Evolutionary conservation across 2,797 vertebrate genomes (phyloP).

Genomic region (Remorina albescens): DNA sequence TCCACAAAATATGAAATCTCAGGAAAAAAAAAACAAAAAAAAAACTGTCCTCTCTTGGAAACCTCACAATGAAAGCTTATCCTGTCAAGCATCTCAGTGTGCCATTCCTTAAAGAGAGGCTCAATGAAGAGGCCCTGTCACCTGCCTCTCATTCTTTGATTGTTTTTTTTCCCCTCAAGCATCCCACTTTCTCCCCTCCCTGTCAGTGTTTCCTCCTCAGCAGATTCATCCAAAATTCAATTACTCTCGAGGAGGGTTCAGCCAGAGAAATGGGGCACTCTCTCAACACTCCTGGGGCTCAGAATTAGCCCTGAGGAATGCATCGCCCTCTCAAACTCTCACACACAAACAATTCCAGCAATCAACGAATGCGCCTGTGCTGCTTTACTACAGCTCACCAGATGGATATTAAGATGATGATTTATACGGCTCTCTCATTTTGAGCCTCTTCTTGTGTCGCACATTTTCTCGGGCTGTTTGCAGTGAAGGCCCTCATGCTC

Average conservation of each 20-base stretch:
- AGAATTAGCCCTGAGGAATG: conserved; percentile 55
- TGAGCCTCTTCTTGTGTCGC: conserved; percentile 18
- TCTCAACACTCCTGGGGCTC: conserved; percentile 48
- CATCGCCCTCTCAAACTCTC: conserved; percentile 33
- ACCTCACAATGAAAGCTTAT: conserved; percentile 43
- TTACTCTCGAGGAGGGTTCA: conserved; percentile 73
- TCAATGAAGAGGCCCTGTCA: conserved; percentile 69
- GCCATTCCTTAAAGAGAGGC: conserved; percentile 64
- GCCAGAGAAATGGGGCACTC: conserved; percentile 70
- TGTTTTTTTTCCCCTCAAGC: conserved; percentile 64
- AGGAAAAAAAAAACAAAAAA: no score
- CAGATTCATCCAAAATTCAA: conserved; percentile 79
- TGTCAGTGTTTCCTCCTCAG: conserved; percentile 58
- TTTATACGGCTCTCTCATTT: conserved; percentile 47
- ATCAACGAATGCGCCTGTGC: conserved; percentile 43
- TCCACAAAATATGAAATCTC: conserved; percentile 42
- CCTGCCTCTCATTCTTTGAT: conserved; percentile 70
- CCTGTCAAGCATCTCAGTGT: conserved; percentile 56
- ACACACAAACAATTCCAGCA: conserved; percentile 59
- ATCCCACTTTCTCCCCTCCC: conserved; percentile 41
- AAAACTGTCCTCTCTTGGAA: conserved; percentile 39
- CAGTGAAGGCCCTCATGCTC: conserved; percentile 7
- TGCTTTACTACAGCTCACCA: conserved; percentile 33
- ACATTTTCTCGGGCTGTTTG: conserved; percentile 25
- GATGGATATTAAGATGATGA: conserved; percentile 59